Evolutionary conservation across 2,888 invertebrate species (phyloP), one percentile per base, ranked within the genome.

Genomic region (Tolmerus cingulatus): DNA sequence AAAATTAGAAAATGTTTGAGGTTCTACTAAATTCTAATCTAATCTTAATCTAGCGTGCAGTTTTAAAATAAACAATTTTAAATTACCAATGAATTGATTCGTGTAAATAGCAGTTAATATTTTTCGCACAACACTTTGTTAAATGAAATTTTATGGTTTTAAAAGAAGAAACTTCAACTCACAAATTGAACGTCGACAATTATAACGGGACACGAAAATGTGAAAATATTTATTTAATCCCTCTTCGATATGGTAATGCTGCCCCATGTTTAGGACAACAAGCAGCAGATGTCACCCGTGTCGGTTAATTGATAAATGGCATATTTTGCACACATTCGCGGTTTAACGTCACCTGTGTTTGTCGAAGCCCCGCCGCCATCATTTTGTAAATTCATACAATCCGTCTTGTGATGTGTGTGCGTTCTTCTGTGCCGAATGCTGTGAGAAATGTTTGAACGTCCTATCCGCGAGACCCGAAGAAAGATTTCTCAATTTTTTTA

Each of bases 401-500:
- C 5, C 37, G 23, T 27, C 34, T 43, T 74, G 40, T 40, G 19
- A 19, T 66, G 74, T 74, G 84, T 84, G 51, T 84, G 43, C 14
- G 84, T 40, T 82, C 84, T 84, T 84, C 74, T 55, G 74, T 84
- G 74, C 84, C 84, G 74, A 87, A 88, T 86, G 82, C 82, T 86
- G 86, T 74, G 87, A 86, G 87, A 86, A 87, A 87, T 87, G 87
- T 88, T 88, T 88, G 78, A 88, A 84, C 86, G 86, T 84, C 86
- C 87, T 76, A 88, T 78, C 87, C 88, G 88, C 87, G 88, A 88
- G 87, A 87, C 78, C 88, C 87, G 88, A 46, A 3, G 43, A 87
- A 88, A 55, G 84, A 78, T 81, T 76, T 87, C 87, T 82, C 74
- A 66, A 82, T 40, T 86, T 87, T 86, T 87, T 86, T 78, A 57